Evolutionary conservation across 2,888 invertebrate genomes (phyloP).

Genomic region (Sinodicranocentrus sp.): DNA sequence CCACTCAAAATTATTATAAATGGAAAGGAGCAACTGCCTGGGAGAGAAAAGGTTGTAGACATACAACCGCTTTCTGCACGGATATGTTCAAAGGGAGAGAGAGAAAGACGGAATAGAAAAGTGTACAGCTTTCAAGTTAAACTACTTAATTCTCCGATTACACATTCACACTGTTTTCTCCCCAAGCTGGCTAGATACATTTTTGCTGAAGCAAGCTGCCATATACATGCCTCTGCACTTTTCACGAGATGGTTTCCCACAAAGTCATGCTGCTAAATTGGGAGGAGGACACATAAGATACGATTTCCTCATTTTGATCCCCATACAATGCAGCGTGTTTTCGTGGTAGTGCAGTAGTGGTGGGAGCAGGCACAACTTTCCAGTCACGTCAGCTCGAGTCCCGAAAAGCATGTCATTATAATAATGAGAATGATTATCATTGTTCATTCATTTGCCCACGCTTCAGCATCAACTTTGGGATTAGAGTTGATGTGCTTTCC

Average conservation of each 20-base stretch:
- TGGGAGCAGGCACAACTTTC: constrained; percentile 49
- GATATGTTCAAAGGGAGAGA: constrained; percentile 54
- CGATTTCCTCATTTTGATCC: neutral
- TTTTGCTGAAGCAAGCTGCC: neutral
- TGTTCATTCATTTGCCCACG: constrained; percentile 69
- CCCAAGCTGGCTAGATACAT: constrained; percentile 2
- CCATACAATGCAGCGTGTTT: neutral
- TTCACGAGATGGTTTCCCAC: constrained; percentile 33
- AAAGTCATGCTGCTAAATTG: constrained; percentile 6
- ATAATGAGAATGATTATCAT: constrained; percentile 77
- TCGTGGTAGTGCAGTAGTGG: neutral
- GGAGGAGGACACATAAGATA: constrained; percentile 11
- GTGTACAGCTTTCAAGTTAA: constrained; percentile 39
- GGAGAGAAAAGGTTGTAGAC: neutral
- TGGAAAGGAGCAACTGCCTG: constrained; percentile 10
- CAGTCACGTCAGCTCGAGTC: constrained; percentile 70
- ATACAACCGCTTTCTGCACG: neutral
- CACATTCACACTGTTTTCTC: constrained; percentile 29
- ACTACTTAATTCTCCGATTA: constrained; percentile 62
- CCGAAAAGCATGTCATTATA: constrained; percentile 77
- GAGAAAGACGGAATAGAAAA: constrained; percentile 1
- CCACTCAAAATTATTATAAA: constrained; percentile 58
- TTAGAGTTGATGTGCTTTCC: constrained; percentile 57
- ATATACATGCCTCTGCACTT: constrained; percentile 54
- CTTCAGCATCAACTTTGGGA: constrained; percentile 63